A percentile compares a stretch with the other conserved stretches of the same genome.
phyloP scores from a whole-genome alignment of 1,140 invertebrate genomes.

The Cotesia chilonis region DNA sequence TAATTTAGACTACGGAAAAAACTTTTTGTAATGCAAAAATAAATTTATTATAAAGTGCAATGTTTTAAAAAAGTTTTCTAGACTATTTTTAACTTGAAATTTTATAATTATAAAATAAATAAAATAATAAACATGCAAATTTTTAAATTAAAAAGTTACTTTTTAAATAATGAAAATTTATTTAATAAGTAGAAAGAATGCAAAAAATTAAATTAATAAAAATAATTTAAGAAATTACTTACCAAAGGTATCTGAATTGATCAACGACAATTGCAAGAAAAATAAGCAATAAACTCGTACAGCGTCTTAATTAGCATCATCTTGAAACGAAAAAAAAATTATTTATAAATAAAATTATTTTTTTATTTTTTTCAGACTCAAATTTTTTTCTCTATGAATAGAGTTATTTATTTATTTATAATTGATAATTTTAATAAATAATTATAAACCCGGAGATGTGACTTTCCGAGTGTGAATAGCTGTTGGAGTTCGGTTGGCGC shows the following conservation, averaged over 20 bases:
- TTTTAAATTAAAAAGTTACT: neutral
- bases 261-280: constrained; percentile 25
- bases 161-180: neutral
- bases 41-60: too few relatives aligned
- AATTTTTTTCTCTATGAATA: constrained; percentile 37
- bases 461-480: constrained; percentile 52
- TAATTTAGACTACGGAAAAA: too few relatives aligned
- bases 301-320: neutral
- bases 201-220: neutral
- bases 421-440: constrained; percentile 22
- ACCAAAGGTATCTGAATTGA: constrained; percentile 33
- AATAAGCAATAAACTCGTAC: constrained; percentile 21
- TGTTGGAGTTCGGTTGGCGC: constrained; percentile 43
- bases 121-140: too few relatives aligned
- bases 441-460: constrained; percentile 38
- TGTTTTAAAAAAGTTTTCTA: too few relatives aligned
- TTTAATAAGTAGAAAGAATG: neutral
- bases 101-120: too few relatives aligned
- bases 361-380: constrained; percentile 3
- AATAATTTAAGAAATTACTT: constrained; percentile 17
- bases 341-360: neutral
- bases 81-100: too few relatives aligned
- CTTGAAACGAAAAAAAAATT: neutral
- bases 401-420: neutral
- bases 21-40: too few relatives aligned